phyloP scores from a whole-genome alignment of 2,888 invertebrate genomes.

The Polia nebulosa region DNA sequence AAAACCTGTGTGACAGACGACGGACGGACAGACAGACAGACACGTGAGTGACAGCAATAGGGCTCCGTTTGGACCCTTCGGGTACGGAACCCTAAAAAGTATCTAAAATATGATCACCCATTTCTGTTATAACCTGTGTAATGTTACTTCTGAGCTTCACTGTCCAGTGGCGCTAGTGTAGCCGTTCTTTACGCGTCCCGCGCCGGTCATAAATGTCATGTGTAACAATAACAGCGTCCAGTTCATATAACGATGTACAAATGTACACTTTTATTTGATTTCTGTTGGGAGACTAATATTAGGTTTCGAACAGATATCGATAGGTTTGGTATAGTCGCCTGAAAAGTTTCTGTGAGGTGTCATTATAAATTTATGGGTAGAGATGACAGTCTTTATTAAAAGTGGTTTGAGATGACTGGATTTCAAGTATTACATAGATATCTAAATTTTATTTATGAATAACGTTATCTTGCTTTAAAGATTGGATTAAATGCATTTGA shows the following conservation, averaged over 20 bases:
- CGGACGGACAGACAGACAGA: too few relatives aligned
- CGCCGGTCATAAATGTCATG: conserved; percentile 34
- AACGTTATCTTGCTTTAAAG: too few relatives aligned
- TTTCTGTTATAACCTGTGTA: neutral
- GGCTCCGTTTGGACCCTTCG: too few relatives aligned
- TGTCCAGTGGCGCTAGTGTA: conserved; percentile 2
- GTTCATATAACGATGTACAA: conserved; percentile 27
- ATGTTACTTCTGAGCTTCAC: conserved; percentile 4
- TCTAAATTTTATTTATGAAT: too few relatives aligned
- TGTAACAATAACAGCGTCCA: conserved; percentile 39
- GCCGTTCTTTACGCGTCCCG: conserved; percentile 26
- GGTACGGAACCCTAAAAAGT: too few relatives aligned
- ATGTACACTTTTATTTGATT: conserved; percentile 30
- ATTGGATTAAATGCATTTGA: too few relatives aligned
- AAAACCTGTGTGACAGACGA: too few relatives aligned
- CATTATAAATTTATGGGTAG: neutral
- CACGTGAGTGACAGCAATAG: too few relatives aligned
- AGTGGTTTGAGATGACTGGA: neutral
- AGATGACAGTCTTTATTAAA: neutral
- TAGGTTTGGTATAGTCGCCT: too few relatives aligned
- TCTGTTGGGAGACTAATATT: neutral
- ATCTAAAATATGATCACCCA: too few relatives aligned
- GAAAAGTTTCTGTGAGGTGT: neutral
- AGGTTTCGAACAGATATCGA: neutral
- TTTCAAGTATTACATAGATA: neutral